These are phyloP conservation scores for Tiliacea aurago DNA, from an alignment of 2,888 invertebrate genomes.

Conservation along the genomic window DNA sequence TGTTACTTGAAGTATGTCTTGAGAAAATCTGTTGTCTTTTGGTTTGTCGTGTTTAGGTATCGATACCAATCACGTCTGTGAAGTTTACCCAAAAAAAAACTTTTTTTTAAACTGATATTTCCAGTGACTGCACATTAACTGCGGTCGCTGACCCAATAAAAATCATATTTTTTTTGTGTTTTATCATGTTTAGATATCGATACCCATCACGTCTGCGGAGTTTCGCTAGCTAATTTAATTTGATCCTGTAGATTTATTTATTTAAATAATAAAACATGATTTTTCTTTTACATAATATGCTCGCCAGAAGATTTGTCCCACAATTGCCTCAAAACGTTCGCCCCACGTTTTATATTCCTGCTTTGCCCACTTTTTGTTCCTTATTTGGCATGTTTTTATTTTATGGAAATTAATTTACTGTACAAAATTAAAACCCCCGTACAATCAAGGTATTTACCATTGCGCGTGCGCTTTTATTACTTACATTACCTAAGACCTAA, in stretches of 20 bases:
- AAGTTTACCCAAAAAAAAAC: too few species aligned
- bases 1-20: too few species aligned
- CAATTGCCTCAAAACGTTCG: background rate
- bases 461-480: conserved; percentile 17
- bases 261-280: background rate
- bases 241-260: background rate
- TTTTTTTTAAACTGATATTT: too few species aligned
- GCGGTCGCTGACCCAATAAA: too few species aligned
- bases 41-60: too few species aligned
- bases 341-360: background rate
- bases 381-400: background rate
- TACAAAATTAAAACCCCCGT: background rate
- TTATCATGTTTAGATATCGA: too few species aligned
- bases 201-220: too few species aligned
- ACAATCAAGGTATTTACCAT: background rate
- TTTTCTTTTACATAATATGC: background rate
- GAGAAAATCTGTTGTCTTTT: too few species aligned
- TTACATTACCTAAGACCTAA: conserved; percentile 23
- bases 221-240: too few species aligned
- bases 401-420: background rate
- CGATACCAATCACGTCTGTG: too few species aligned
- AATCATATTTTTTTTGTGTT: too few species aligned
- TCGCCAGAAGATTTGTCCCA: background rate
- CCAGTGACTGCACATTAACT: too few species aligned
- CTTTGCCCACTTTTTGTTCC: background rate